phyloP scores from a whole-genome alignment of 2,113 vertebrate species.

The Lethenteron camtschaticum region DNA sequence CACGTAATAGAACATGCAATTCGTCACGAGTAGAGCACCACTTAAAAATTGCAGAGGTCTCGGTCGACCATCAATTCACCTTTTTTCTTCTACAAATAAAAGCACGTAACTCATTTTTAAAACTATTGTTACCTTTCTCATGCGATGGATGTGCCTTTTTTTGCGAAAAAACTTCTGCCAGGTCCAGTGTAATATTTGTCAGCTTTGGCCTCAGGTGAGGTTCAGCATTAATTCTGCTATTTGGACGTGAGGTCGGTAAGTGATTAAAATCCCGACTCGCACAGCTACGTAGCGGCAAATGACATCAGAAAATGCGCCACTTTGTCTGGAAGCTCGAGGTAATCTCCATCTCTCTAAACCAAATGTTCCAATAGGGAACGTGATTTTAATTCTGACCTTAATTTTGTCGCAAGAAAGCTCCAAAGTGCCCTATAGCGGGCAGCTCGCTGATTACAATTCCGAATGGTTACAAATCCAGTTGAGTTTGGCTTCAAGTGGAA shows the following conservation, averaged over 20 bases:
- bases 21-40: too few relatives aligned
- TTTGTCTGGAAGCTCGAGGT: background rate
- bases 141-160: background rate
- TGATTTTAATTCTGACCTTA: too few relatives aligned
- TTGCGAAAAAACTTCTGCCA: background rate
- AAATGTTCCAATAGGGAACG: too few relatives aligned
- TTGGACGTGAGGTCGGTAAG: background rate
- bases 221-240: slow-evolving; percentile 4
- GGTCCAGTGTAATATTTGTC: background rate
- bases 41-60: too few relatives aligned
- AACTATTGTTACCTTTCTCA: too few relatives aligned
- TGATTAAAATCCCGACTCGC: background rate
- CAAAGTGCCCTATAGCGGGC: too few relatives aligned
- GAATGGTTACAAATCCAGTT: too few relatives aligned
- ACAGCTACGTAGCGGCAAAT: background rate
- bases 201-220: background rate
- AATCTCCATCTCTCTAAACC: too few relatives aligned
- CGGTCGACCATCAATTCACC: background rate
- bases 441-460: too few relatives aligned
- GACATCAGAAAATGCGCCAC: background rate
- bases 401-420: too few relatives aligned
- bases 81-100: background rate
- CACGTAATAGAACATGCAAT: too few relatives aligned
- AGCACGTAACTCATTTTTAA: background rate
- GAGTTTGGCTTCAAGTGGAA: background rate